phyloP scores from a whole-genome alignment of 2,113 vertebrate genomes.

The Oriolus oriolus region DNA sequence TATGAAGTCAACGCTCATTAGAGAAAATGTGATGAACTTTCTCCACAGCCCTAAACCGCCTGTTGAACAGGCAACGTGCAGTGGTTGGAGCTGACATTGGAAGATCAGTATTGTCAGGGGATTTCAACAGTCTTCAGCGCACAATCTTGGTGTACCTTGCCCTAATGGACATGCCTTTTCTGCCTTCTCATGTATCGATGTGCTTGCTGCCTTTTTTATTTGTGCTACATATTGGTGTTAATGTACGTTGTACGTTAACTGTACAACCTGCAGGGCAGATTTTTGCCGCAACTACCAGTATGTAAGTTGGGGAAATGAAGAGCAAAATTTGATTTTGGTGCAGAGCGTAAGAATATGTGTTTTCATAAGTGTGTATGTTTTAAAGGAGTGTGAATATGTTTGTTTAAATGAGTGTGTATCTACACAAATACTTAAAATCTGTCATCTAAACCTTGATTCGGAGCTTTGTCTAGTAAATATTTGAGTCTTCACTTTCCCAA shows the following conservation, averaged over 20 bases:
- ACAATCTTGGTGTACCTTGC: neutral
- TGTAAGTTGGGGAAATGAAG: neutral
- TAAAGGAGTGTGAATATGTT: neutral
- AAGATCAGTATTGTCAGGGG: neutral
- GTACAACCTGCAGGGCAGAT: neutral
- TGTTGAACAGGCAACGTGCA: neutral
- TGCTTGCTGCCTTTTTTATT: neutral
- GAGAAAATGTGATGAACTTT: neutral
- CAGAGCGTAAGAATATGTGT: neutral
- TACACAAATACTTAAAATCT: neutral
- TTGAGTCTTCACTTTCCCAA: neutral
- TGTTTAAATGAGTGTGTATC: neutral
- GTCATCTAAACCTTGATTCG: neutral
- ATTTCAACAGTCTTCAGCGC: neutral
- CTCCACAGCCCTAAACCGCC: neutral
- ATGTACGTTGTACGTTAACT: neutral
- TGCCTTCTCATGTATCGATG: neutral
- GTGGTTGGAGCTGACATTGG: neutral
- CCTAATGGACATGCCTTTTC: neutral
- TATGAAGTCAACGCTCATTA: fast-evolving
- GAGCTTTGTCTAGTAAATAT: neutral
- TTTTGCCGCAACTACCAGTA: neutral
- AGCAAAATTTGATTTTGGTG: neutral
- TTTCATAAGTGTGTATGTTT: neutral
- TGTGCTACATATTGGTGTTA: neutral